A percentile compares a stretch with the other conserved stretches of the same genome.
Conservation (phyloP, 1,140 invertebrate species). For the Euglossa dilemma region DNA sequence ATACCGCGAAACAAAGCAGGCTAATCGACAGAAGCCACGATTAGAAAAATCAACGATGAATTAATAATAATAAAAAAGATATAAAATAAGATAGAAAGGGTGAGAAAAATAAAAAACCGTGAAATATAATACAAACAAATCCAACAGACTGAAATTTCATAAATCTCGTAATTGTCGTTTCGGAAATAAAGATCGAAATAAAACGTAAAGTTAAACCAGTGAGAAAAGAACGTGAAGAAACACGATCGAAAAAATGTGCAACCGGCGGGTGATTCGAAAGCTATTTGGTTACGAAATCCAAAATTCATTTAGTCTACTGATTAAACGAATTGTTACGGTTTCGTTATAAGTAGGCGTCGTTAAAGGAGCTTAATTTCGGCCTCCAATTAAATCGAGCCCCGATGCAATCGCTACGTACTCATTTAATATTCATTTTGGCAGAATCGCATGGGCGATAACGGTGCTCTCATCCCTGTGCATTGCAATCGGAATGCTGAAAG, state of each 20-base stretch:
- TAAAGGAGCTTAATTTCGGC: not conserved
- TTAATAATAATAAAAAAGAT: too few species aligned
- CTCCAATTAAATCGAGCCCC: not conserved
- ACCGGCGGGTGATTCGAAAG: not conserved
- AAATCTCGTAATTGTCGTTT: too few species aligned
- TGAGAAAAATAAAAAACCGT: too few species aligned
- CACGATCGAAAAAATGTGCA: too few species aligned
- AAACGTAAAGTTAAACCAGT: not conserved
- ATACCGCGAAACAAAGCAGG: too few species aligned
- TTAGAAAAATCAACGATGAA: too few species aligned
- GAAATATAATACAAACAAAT: too few species aligned
- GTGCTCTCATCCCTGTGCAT: conserved; percentile 78
- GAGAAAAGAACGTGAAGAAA: too few species aligned
- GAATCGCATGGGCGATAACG: conserved; percentile 80
- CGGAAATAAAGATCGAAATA: too few species aligned
- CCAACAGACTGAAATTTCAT: too few species aligned
- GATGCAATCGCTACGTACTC: not conserved
- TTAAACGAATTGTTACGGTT: not conserved
- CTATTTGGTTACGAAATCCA: not conserved
- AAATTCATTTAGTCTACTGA: conserved; percentile 4
- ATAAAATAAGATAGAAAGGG: too few species aligned
- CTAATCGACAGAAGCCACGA: too few species aligned
- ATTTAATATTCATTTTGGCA: conserved; percentile 52
- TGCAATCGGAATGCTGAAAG: conserved; percentile 78
- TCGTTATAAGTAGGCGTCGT: not conserved